Evolutionary conservation across 2,113 vertebrate species (phyloP).

Genomic region (Cygnus buccinator): DNA sequence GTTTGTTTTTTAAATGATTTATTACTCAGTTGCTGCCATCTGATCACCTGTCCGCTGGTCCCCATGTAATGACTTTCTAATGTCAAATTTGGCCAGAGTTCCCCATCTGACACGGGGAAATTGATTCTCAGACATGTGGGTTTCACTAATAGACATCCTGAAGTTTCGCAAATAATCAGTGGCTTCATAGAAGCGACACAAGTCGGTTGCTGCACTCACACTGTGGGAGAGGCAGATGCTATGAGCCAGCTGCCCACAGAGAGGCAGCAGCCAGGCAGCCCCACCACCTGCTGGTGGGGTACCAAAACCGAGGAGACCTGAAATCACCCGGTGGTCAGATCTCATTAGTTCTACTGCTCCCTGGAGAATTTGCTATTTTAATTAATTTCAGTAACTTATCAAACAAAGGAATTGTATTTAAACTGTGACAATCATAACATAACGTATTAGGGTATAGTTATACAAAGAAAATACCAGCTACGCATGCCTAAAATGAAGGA

Average conservation of each 20-base stretch:
- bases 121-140: background rate
- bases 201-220: background rate
- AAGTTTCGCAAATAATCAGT: background rate
- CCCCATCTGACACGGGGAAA: background rate
- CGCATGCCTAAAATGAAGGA: background rate
- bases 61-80: background rate
- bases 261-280: background rate
- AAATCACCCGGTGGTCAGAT: background rate
- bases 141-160: background rate
- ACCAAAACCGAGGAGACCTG: background rate
- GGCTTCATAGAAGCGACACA: background rate
- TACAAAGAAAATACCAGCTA: background rate
- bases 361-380: constrained; percentile 5
- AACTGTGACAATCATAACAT: background rate
- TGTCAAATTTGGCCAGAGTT: background rate
- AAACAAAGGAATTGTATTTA: background rate
- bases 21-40: background rate
- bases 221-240: background rate
- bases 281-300: fast-evolving
- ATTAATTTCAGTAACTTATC: background rate
- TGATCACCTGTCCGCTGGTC: background rate
- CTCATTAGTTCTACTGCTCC: background rate
- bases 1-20: background rate
- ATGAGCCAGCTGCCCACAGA: fast-evolving
- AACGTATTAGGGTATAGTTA: background rate